These are phyloP conservation scores for Drosophila orena DNA, from an alignment of 1,140 invertebrate species.

Conservation along the genomic window DNA sequence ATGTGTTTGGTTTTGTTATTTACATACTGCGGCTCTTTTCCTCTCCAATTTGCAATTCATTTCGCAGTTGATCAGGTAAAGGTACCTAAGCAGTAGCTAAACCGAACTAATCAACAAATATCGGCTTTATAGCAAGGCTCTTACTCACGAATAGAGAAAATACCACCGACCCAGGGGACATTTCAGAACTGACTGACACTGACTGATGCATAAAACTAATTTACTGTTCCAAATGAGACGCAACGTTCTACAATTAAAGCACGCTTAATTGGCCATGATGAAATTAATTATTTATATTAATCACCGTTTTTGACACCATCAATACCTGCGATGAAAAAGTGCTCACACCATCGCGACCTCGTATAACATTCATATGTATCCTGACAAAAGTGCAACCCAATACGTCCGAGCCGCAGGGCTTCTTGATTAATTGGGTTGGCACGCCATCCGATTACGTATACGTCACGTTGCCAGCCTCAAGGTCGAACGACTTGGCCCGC, in stretches of 20 bases:
- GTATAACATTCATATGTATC: slow-evolving; percentile 10
- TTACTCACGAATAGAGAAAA: slow-evolving; percentile 5
- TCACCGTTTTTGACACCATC: slow-evolving; percentile 18
- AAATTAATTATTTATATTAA: slow-evolving; percentile 41
- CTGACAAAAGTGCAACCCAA: slow-evolving; percentile 40
- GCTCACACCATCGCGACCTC: not conserved
- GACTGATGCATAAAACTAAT: not conserved
- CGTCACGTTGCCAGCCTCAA: slow-evolving; percentile 49
- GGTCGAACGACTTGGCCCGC: slow-evolving; percentile 43
- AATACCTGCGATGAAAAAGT: slow-evolving; percentile 31
- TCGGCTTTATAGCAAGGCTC: not conserved
- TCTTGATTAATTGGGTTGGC: slow-evolving; percentile 72
- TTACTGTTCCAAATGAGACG: slow-evolving; percentile 4
- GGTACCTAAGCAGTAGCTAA: slow-evolving; percentile 20
- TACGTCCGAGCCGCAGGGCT: slow-evolving; percentile 45
- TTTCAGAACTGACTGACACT: slow-evolving; percentile 3
- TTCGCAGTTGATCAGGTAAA: slow-evolving; percentile 13
- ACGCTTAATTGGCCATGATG: slow-evolving; percentile 39
- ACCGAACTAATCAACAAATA: not conserved
- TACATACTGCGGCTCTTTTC: slow-evolving; percentile 59
- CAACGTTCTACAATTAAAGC: slow-evolving; percentile 52
- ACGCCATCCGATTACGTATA: slow-evolving; percentile 72
- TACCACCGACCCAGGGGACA: slow-evolving; percentile 4
- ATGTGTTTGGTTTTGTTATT: no score
- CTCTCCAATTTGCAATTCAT: slow-evolving; percentile 30